phyloP scores from a whole-genome alignment of 2,797 vertebrate species.

The Apogon talboti region DNA sequence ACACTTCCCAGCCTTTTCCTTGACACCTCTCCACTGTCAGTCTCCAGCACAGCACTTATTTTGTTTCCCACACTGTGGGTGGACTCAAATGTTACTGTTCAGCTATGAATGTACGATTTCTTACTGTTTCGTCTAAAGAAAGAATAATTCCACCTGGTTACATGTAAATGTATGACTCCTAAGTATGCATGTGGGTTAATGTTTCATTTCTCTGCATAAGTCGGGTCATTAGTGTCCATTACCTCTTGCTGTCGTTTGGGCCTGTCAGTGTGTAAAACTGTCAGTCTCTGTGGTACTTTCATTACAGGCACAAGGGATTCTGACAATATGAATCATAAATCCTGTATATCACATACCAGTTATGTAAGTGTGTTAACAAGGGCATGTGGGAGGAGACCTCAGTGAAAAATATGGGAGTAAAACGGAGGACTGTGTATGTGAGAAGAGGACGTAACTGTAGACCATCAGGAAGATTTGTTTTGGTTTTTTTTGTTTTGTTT shows the following conservation, averaged over 20 bases:
- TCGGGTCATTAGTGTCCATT: not conserved
- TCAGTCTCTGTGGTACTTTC: not conserved
- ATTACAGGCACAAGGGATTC: not conserved
- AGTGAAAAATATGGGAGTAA: slow-evolving; percentile 30
- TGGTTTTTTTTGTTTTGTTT: slow-evolving; percentile 3
- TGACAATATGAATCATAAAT: not conserved
- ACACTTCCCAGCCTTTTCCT: slow-evolving; percentile 37
- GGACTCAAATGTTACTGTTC: slow-evolving; percentile 47
- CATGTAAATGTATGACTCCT: not conserved
- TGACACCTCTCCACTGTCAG: slow-evolving; percentile 35
- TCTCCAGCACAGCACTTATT: slow-evolving; percentile 38
- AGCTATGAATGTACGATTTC: slow-evolving; percentile 39
- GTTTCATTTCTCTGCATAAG: not conserved
- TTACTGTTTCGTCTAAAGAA: slow-evolving; percentile 23
- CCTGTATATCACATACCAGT: not conserved
- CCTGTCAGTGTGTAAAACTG: not conserved
- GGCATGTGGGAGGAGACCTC: not conserved
- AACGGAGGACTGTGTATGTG: slow-evolving; percentile 15
- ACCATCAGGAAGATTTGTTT: not conserved
- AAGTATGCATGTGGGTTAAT: not conserved
- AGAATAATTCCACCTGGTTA: not conserved
- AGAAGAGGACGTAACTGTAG: too few relatives aligned
- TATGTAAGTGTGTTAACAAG: not conserved
- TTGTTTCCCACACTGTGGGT: slow-evolving; percentile 46
- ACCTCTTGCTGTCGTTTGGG: not conserved